These are phyloP conservation scores for Bufotes viridis DNA, from an alignment of 2,797 vertebrate genomes.

Conservation along the genomic window DNA sequence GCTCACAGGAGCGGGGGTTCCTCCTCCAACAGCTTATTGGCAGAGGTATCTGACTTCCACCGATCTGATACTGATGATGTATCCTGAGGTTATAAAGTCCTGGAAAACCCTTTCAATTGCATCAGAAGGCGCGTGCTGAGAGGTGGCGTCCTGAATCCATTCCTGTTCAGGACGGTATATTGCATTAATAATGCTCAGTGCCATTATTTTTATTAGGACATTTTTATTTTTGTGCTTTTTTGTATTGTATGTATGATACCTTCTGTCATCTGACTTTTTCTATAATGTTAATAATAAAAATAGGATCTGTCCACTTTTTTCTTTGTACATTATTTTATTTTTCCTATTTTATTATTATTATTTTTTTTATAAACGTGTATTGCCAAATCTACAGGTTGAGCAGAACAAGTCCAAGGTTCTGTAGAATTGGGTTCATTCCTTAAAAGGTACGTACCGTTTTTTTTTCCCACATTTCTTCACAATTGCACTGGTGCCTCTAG, in stretches of 20 bases:
- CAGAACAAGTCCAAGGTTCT: too few species aligned
- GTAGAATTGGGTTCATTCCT: too few species aligned
- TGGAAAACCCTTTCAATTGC: too few species aligned
- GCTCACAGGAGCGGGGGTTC: too few species aligned
- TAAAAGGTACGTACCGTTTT: too few species aligned
- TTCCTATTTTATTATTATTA: neutral
- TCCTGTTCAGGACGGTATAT: neutral
- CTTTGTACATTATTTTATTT: neutral
- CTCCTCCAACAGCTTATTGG: too few species aligned
- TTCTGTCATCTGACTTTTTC: neutral
- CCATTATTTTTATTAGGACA: neutral
- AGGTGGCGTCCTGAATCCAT: neutral
- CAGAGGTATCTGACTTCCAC: too few species aligned
- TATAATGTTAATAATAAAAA: conserved; percentile 14
- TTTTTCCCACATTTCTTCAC: too few species aligned
- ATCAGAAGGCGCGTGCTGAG: too few species aligned
- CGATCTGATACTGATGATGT: too few species aligned
- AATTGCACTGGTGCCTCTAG: too few species aligned
- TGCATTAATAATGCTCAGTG: neutral
- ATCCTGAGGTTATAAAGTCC: too few species aligned
- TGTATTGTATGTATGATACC: neutral
- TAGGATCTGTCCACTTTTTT: neutral
- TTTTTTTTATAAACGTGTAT: neutral
- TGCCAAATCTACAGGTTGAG: neutral
- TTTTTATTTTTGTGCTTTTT: conserved; percentile 7